A percentile compares a stretch with the other conserved stretches of the same genome.
phyloP scores from a whole-genome alignment of 2,888 invertebrate species.

The Invenusta paracnida region DNA sequence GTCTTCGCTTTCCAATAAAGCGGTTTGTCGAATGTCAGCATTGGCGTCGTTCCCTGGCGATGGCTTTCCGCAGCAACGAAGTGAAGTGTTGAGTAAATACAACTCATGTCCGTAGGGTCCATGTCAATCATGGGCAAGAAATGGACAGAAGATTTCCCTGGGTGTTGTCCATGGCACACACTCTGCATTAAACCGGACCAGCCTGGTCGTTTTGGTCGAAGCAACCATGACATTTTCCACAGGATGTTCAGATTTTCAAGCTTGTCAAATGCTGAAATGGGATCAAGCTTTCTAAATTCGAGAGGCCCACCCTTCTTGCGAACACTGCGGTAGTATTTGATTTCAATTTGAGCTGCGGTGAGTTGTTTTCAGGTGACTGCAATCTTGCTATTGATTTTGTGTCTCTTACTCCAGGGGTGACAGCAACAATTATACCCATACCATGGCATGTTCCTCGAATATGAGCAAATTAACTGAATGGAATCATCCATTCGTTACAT shows the following conservation, averaged over 20 bases:
- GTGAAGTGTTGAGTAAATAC: conserved; percentile 46
- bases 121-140: conserved; percentile 49
- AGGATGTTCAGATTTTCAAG: not conserved
- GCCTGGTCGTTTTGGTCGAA: conserved; percentile 37
- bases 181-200: conserved; percentile 48
- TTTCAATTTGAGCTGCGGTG: not conserved
- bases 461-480: no score
- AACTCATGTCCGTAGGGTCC: conserved; percentile 46
- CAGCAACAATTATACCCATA: not conserved
- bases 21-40: conserved; percentile 48
- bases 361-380: conserved; percentile 1
- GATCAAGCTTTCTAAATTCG: not conserved
- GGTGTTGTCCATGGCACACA: conserved; percentile 43
- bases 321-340: not conserved
- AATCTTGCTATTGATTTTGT: not conserved
- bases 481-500: no score
- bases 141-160: conserved; percentile 46
- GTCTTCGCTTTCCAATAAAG: conserved; percentile 47
- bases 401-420: not conserved
- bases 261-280: not conserved
- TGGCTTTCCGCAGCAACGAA: conserved; percentile 44
- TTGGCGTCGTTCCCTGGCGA: conserved; percentile 43
- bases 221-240: conserved; percentile 10
- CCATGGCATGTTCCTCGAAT: conserved; percentile 14
- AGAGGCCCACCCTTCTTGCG: not conserved